phyloP scores from a whole-genome alignment of 2,797 vertebrate species.

The Sebastolobus alascanus region DNA sequence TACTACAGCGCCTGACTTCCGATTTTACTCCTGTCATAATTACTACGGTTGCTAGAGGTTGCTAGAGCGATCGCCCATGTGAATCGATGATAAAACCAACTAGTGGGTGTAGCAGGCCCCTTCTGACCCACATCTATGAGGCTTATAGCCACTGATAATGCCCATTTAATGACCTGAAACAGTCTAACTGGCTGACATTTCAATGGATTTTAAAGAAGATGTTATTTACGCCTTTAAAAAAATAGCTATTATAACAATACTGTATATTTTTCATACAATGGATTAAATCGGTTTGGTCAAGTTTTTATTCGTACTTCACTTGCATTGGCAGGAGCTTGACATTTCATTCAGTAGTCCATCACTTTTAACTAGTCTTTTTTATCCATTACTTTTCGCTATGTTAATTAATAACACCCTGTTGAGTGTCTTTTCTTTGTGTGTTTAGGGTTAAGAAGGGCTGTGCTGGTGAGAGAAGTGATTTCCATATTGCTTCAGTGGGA shows the following conservation, averaged over 20 bases:
- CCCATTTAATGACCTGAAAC: no score
- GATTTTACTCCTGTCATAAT: no score
- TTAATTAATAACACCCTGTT: not conserved
- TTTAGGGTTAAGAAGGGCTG: conserved; percentile 57
- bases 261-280: not conserved
- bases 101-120: no score
- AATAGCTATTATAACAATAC: not conserved
- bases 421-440: not conserved
- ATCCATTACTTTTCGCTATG: not conserved
- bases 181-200: fast-evolving
- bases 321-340: not conserved
- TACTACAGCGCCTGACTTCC: no score
- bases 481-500: conserved; percentile 51
- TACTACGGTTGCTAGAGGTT: no score
- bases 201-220: no score
- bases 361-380: not conserved
- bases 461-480: conserved; percentile 44
- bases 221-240: not conserved
- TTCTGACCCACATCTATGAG: no score
- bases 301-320: not conserved
- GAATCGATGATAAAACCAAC: no score
- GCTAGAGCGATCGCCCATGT: no score
- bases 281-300: not conserved
- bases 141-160: no score
- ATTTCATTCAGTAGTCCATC: not conserved